Conservation (phyloP, 1,140 invertebrate genomes). For the Rhopalosiphum padi region DNA sequence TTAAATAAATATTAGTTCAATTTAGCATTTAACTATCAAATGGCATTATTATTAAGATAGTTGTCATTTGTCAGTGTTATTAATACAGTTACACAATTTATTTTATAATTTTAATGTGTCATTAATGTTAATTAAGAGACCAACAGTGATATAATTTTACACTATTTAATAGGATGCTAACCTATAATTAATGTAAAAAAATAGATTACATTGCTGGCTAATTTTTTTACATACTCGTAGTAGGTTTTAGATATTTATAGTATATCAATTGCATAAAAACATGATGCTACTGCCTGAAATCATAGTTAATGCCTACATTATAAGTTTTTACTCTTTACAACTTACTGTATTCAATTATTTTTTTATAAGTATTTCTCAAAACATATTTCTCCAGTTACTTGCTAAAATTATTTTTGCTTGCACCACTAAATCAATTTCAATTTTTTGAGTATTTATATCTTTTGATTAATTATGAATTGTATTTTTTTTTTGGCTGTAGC, state of each 20-base stretch:
- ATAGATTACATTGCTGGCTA: background rate
- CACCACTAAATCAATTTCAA: background rate
- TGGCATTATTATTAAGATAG: background rate
- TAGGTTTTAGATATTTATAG: background rate
- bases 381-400: background rate
- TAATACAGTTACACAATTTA: background rate
- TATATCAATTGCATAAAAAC: background rate
- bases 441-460: slow-evolving; percentile 34
- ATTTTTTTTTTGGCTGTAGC: slow-evolving; percentile 55
- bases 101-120: background rate
- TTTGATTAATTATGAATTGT: background rate
- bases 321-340: background rate
- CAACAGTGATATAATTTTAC: background rate
- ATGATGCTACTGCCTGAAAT: background rate
- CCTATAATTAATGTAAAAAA: background rate
- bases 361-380: background rate
- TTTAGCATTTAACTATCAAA: background rate
- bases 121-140: background rate
- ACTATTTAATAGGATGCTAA: background rate
- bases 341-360: background rate
- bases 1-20: background rate
- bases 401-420: background rate
- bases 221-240: background rate
- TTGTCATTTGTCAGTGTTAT: background rate
- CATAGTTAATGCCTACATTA: background rate